A percentile compares a stretch with the other conserved stretches of the same genome.
phyloP scores from a whole-genome alignment of 1,140 invertebrate genomes.

The Ostrea denselamellosa region DNA sequence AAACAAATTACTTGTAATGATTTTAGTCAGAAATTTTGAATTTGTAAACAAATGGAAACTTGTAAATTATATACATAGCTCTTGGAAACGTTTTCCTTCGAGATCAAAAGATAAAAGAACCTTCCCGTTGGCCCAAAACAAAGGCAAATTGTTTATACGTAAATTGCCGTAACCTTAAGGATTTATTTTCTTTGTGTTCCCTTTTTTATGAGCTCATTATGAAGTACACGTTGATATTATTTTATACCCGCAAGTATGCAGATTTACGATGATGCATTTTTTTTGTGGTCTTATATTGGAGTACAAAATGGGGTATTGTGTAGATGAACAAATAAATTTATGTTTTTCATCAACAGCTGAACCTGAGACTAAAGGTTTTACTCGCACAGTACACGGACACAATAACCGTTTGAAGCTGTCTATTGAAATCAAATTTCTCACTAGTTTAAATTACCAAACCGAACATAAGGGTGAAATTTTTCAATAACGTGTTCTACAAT shows the following conservation, averaged over 20 bases:
- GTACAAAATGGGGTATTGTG: neutral
- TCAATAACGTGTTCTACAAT: neutral
- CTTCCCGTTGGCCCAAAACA: neutral
- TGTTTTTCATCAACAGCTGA: neutral
- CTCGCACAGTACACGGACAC: neutral
- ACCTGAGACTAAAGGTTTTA: neutral
- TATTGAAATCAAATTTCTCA: neutral
- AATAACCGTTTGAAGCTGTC: neutral
- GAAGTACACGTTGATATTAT: neutral
- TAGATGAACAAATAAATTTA: neutral
- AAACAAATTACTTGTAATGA: conserved; percentile 31
- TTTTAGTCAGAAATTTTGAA: neutral
- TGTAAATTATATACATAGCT: neutral
- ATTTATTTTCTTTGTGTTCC: neutral
- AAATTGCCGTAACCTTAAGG: neutral
- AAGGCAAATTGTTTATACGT: neutral
- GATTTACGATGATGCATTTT: neutral
- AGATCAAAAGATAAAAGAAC: neutral
- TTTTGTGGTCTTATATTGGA: neutral
- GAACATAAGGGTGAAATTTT: neutral
- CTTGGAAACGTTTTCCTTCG: neutral
- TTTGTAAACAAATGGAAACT: neutral
- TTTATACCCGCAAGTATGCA: neutral
- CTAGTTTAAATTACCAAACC: neutral
- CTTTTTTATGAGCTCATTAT: neutral